These are phyloP conservation scores for Lanistes nyassanus DNA, from an alignment of 1,140 invertebrate species.

Conservation along the genomic window DNA sequence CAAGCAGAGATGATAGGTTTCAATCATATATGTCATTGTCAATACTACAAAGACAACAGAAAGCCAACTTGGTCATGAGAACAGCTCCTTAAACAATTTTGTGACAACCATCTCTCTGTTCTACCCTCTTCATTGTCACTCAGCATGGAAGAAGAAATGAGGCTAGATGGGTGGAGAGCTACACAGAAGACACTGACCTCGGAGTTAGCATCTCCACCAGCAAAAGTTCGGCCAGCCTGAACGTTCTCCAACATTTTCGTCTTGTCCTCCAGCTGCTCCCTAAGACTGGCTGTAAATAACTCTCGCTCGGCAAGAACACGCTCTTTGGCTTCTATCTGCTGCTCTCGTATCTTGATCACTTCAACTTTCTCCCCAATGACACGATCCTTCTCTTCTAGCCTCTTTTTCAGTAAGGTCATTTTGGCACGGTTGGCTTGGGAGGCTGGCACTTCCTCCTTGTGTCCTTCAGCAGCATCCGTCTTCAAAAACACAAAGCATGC, in stretches of 20 bases:
- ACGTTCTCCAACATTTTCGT: conserved; percentile 52
- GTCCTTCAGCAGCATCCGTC: conserved; percentile 7
- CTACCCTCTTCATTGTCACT: too few relatives aligned
- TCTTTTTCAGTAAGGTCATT: conserved; percentile 53
- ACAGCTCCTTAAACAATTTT: too few relatives aligned
- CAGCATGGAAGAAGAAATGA: too few relatives aligned
- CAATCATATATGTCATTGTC: too few relatives aligned
- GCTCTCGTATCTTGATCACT: conserved; percentile 45
- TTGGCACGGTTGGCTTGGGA: conserved; percentile 51
- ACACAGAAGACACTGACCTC: conserved; percentile 28
- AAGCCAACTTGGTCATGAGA: too few relatives aligned
- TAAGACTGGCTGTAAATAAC: conserved; percentile 48
- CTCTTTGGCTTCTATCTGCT: conserved; percentile 58
- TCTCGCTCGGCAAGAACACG: conserved; percentile 58
- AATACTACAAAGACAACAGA: too few relatives aligned
- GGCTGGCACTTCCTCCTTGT: conserved; percentile 5
- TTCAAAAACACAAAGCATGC: background rate
- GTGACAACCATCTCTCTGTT: too few relatives aligned
- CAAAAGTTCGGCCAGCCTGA: conserved; percentile 26
- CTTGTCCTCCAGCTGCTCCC: conserved; percentile 59
- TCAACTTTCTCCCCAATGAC: conserved; percentile 55
- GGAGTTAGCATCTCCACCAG: conserved; percentile 25
- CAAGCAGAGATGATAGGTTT: too few relatives aligned
- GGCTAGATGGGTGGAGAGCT: background rate
- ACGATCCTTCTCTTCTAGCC: conserved; percentile 60